Conservation (phyloP, 2,888 invertebrate genomes). For the Lasioglossum vierecki region DNA sequence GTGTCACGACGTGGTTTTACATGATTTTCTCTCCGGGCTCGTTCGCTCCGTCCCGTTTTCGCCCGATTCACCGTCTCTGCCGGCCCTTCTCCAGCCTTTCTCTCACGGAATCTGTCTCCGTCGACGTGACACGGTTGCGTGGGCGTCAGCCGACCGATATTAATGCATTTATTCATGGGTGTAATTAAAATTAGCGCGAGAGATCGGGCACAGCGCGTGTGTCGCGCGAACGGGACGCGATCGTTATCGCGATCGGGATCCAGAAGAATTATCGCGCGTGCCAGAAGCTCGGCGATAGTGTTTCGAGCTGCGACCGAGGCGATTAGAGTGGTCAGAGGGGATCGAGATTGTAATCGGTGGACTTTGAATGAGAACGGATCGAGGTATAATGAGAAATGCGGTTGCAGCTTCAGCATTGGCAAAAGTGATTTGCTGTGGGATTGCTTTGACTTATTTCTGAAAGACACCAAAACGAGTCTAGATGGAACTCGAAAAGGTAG, state of each 20-base stretch:
- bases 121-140: slow-evolving; percentile 41
- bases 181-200: slow-evolving; percentile 69
- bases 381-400: not conserved
- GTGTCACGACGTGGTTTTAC: slow-evolving; percentile 52
- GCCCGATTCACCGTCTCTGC: not conserved
- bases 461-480: not conserved
- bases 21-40: slow-evolving; percentile 24
- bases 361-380: not conserved
- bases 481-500: not conserved
- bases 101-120: slow-evolving; percentile 17
- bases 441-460: not conserved
- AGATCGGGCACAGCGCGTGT: slow-evolving; percentile 11
- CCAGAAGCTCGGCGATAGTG: slow-evolving; percentile 38
- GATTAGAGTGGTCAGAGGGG: not conserved
- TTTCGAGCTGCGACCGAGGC: not conserved
- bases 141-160: slow-evolving; percentile 56
- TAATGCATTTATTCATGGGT: slow-evolving; percentile 69
- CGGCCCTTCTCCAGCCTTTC: not conserved
- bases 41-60: not conserved
- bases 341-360: not conserved
- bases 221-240: slow-evolving; percentile 55
- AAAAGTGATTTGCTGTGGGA: not conserved
- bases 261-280: slow-evolving; percentile 68
- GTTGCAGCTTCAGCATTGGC: not conserved
- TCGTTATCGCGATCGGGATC: slow-evolving; percentile 68